phyloP scores from a whole-genome alignment of 2,888 invertebrate genomes.

The Mesochorus sp. region DNA sequence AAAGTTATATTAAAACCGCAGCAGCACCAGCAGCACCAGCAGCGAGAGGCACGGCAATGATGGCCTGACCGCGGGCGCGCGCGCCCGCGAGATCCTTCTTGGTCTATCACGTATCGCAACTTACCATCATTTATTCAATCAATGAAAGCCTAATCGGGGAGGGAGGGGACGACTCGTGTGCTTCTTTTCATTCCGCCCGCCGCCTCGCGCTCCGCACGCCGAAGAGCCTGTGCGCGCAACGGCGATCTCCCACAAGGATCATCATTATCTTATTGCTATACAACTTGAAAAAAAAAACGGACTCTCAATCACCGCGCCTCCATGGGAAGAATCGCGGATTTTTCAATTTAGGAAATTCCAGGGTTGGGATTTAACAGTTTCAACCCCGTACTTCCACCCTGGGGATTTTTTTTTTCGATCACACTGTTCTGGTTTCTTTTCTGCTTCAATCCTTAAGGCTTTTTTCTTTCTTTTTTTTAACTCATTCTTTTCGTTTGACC shows the following conservation, averaged over 20 bases:
- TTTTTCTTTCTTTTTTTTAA: neutral
- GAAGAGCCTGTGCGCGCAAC: neutral
- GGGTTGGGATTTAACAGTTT: no score
- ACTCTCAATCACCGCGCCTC: no score
- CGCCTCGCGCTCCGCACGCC: neutral
- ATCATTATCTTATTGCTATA: no score
- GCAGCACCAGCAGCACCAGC: neutral
- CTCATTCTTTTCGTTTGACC: neutral
- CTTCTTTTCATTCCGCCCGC: neutral
- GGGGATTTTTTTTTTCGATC: neutral
- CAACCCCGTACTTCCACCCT: no score
- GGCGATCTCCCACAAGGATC: no score
- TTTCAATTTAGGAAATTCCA: no score
- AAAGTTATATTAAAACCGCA: conserved; percentile 64
- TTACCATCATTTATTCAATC: conserved; percentile 67
- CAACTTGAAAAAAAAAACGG: no score
- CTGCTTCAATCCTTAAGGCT: no score
- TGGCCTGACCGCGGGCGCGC: conserved; percentile 45
- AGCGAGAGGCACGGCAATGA: conserved; percentile 41
- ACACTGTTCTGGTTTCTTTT: neutral
- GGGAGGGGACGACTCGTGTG: conserved; percentile 19
- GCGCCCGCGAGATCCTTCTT: conserved; percentile 40
- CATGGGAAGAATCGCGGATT: no score
- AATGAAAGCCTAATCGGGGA: conserved; percentile 62
- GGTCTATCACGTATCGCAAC: conserved; percentile 60